phyloP scores from a whole-genome alignment of 2,888 invertebrate species.

The Strigamia maritima region DNA sequence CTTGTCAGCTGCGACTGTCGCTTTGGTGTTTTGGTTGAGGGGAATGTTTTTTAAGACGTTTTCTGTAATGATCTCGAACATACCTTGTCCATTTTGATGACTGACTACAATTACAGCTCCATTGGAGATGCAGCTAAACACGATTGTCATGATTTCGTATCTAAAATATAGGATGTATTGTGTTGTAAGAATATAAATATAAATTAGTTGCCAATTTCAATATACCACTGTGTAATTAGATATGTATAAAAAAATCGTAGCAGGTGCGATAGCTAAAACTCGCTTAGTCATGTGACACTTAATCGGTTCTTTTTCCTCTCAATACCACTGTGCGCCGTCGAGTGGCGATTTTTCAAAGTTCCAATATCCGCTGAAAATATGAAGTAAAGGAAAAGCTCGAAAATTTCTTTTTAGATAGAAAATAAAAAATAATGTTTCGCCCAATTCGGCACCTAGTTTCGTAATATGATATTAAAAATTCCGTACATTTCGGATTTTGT shows the following conservation, averaged over 20 bases:
- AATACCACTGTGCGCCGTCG: neutral
- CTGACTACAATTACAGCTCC: neutral
- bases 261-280: neutral
- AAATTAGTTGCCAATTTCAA: neutral
- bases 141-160: conserved; percentile 5
- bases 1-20: neutral
- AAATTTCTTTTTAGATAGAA: no score
- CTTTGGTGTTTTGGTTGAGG: neutral
- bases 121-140: neutral
- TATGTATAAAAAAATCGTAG: neutral
- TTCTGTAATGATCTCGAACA: neutral
- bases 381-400: no score
- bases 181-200: neutral
- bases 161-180: neutral
- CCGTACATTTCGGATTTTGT: no score
- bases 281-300: neutral
- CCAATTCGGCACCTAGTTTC: no score
- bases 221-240: no score
- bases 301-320: neutral
- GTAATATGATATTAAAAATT: no score
- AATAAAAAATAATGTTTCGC: no score
- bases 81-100: neutral
- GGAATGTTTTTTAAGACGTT: neutral
- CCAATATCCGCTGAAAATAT: no score
- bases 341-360: neutral